Evolutionary conservation across 2,888 invertebrate species (phyloP).

Genomic region (Philonicus albiceps): DNA sequence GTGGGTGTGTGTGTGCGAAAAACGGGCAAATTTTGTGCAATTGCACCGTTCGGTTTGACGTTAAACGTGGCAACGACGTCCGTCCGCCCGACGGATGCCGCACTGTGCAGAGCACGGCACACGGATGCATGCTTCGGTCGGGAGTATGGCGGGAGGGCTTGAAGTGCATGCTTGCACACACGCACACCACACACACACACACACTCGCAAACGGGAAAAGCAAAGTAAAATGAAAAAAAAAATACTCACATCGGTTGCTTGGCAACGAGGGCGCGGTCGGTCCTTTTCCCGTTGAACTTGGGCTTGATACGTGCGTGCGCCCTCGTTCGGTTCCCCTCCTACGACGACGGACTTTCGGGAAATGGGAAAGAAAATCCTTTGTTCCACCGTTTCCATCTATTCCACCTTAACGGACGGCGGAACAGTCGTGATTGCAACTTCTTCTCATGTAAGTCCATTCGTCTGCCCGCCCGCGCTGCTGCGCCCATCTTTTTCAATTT

Average conservation of each 20-base stretch:
- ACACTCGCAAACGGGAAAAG: neutral
- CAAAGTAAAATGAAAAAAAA: neutral
- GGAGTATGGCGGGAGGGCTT: neutral
- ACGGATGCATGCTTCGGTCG: neutral
- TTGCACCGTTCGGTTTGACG: neutral
- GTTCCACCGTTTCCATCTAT: neutral
- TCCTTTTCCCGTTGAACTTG: constrained; percentile 42
- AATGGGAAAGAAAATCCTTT: neutral
- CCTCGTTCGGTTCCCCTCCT: neutral
- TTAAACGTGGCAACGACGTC: constrained; percentile 31
- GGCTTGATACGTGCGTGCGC: constrained; percentile 18
- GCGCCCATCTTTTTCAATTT: neutral
- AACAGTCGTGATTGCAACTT: neutral
- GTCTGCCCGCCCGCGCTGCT: neutral
- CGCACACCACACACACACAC: neutral
- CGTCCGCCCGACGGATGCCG: neutral
- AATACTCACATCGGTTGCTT: constrained; percentile 41
- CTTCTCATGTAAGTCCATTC: neutral
- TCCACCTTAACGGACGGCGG: neutral
- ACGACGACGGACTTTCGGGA: neutral
- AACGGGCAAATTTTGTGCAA: neutral
- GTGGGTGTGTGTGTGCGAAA: neutral
- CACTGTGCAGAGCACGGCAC: neutral
- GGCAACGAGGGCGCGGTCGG: constrained; percentile 50
- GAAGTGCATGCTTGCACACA: neutral